These are phyloP conservation scores for Calycopis cecrops DNA, from an alignment of 1,140 invertebrate genomes.

Conservation along the genomic window DNA sequence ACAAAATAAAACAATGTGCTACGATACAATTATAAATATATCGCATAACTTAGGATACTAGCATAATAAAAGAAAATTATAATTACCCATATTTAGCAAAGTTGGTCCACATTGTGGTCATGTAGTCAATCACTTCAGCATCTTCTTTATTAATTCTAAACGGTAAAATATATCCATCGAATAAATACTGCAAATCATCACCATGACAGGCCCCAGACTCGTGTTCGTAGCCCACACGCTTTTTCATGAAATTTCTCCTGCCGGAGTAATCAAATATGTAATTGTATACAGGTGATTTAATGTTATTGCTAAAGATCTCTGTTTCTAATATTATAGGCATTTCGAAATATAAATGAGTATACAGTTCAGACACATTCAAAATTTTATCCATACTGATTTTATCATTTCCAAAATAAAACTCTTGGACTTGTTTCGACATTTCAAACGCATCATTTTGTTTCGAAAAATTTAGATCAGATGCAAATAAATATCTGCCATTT, in stretches of 20 bases:
- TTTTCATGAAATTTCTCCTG: constrained; percentile 48
- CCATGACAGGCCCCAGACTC: constrained; percentile 50
- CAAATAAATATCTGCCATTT: constrained; percentile 49
- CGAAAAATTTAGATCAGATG: constrained; percentile 52
- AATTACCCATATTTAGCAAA: too few species aligned
- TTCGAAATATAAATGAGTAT: constrained; percentile 58
- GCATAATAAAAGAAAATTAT: too few species aligned
- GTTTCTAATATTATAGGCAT: constrained; percentile 48
- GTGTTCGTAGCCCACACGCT: constrained; percentile 27
- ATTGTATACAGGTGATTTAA: constrained; percentile 44
- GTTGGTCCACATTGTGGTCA: too few species aligned
- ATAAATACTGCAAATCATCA: constrained; percentile 64
- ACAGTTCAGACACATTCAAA: constrained; percentile 41
- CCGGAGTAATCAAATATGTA: constrained; percentile 56
- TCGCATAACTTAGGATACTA: too few species aligned
- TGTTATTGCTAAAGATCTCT: constrained; percentile 31
- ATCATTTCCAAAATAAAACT: constrained; percentile 55
- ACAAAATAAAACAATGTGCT: too few species aligned
- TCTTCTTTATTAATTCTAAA: constrained; percentile 17
- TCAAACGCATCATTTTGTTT: constrained; percentile 32
- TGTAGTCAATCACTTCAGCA: too few species aligned
- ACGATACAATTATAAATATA: too few species aligned
- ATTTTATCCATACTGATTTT: constrained; percentile 37
- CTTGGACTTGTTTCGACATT: constrained; percentile 33
- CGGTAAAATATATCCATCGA: constrained; percentile 34